Percentiles rank a stretch among this genome's conserved stretches.
These are phyloP conservation scores for Takifugu ocellatus DNA, from an alignment of 2,797 vertebrate species.

Conservation along the genomic window DNA sequence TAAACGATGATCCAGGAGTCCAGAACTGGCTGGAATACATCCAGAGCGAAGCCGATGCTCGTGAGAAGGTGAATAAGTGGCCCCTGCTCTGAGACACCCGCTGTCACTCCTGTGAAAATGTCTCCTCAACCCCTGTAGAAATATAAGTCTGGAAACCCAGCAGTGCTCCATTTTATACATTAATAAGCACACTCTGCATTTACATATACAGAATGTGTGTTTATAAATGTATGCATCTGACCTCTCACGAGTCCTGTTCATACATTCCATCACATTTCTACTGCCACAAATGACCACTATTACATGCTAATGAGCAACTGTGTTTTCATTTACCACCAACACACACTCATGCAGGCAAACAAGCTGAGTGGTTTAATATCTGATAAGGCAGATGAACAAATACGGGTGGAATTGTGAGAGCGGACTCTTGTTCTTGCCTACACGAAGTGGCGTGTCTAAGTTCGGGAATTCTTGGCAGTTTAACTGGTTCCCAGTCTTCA, in stretches of 20 bases:
- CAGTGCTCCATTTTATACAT: neutral
- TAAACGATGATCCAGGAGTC: neutral
- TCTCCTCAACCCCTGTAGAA: slow-evolving; percentile 21
- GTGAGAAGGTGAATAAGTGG: slow-evolving; percentile 48
- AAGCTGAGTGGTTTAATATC: slow-evolving; percentile 26
- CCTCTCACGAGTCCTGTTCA: slow-evolving; percentile 2
- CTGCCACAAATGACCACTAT: slow-evolving; percentile 12
- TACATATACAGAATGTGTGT: neutral
- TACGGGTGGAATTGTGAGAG: slow-evolving; percentile 42
- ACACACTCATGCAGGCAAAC: slow-evolving; percentile 3
- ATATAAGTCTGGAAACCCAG: slow-evolving; percentile 24
- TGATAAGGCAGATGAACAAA: slow-evolving; percentile 48
- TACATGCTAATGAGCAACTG: slow-evolving; percentile 6
- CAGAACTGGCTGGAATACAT: slow-evolving; percentile 26
- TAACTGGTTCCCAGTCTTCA: neutral
- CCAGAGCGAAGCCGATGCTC: slow-evolving; percentile 23
- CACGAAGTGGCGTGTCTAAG: slow-evolving; percentile 9
- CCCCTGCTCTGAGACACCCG: neutral
- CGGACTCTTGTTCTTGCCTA: slow-evolving; percentile 11
- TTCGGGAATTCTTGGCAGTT: neutral
- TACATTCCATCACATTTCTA: slow-evolving; percentile 8
- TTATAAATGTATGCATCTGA: neutral
- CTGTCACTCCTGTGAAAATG: neutral
- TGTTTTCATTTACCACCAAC: slow-evolving; percentile 8
- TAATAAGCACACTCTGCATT: neutral